phyloP scores from a whole-genome alignment of 1,140 invertebrate species.

The Caenorhabditis remanei region DNA sequence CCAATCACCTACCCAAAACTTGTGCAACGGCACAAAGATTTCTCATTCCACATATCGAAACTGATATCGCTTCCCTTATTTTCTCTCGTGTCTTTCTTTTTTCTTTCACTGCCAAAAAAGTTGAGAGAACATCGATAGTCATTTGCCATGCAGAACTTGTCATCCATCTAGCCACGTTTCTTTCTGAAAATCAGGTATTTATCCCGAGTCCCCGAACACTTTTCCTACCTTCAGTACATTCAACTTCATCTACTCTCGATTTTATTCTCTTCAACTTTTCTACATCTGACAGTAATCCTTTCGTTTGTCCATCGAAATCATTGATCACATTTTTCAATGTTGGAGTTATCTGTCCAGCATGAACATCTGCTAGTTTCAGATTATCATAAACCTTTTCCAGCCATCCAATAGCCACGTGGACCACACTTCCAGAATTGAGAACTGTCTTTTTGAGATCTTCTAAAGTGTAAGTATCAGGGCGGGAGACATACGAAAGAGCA shows the following conservation, averaged over 20 bases:
- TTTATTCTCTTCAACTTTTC: conserved; percentile 40
- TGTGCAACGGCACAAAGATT: conserved; percentile 57
- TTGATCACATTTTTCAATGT: conserved; percentile 32
- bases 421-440: conserved; percentile 50
- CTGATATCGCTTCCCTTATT: conserved; percentile 46
- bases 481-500: conserved; percentile 22
- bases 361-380: conserved; percentile 6
- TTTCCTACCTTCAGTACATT: conserved; percentile 10
- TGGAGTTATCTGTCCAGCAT: conserved; percentile 20
- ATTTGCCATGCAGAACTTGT: conserved; percentile 57
- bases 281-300: conserved; percentile 45
- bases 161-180: conserved; percentile 61
- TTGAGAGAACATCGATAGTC: conserved; percentile 57
- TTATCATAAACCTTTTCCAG: conserved; percentile 57
- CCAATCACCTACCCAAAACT: conserved; percentile 44
- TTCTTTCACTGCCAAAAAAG: conserved; percentile 54
- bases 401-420: conserved; percentile 62
- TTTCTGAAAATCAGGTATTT: conserved; percentile 17
- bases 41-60: conserved; percentile 58
- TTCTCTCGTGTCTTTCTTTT: conserved; percentile 47
- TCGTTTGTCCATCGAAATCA: conserved; percentile 23
- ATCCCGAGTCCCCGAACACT: not conserved
- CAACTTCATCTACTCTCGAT: conserved; percentile 2
- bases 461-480: not conserved
- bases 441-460: conserved; percentile 58